Base-by-base conservation (phyloP, 2,113 vertebrate species). In the Herpetotheres cachinnans region DNA sequence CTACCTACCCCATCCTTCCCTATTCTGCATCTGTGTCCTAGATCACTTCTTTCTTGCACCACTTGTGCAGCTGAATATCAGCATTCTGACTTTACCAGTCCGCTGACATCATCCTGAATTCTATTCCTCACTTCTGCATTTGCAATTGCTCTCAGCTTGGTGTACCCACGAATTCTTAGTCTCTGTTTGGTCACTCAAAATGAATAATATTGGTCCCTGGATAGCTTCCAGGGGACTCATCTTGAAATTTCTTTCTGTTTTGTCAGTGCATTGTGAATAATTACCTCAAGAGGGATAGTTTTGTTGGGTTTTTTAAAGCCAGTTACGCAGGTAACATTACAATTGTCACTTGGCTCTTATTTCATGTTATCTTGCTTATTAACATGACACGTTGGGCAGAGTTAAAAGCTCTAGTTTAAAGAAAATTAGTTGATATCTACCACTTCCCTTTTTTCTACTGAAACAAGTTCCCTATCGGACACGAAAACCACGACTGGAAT, bases 401-500 rank as follows among this genome's bases (percentile, higher is more conserved):
- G 42, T 66, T 77, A 77, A 84, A 82, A 90, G 25, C 47, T 89
- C 32, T 55, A n/a, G 20, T 87, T 87, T 55, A 69, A 85, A 79
- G 61, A 47, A 91, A 93, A 52, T 65, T 71, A 36, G 52, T 82
- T 91, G 21, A 21, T 55, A 34, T 61, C 84, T 83, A 54, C 54
- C 25, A 5, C 58, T 94, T 87, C 52, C 52, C 38, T 16, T 65
- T 69, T 59, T 16, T 47, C 38, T 62, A 2, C 40, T 63, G 56
- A 52, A 59, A 52, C 42, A 30, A 67, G 40, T 40, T 88, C 73
- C 26, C 27, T 42, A 4, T 61, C 3, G 2, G 30, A 49, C 25
- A 3, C 1, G 2, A 30, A 58, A 84, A 6, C 36, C 32, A 9
- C 1, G 0, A 5, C 29, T 61, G 1, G 0, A 40, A 40, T n/a